Evolutionary conservation across 1,140 invertebrate genomes (phyloP), one percentile per base, ranked within the genome.

Genomic region (Aphelinus certus): DNA sequence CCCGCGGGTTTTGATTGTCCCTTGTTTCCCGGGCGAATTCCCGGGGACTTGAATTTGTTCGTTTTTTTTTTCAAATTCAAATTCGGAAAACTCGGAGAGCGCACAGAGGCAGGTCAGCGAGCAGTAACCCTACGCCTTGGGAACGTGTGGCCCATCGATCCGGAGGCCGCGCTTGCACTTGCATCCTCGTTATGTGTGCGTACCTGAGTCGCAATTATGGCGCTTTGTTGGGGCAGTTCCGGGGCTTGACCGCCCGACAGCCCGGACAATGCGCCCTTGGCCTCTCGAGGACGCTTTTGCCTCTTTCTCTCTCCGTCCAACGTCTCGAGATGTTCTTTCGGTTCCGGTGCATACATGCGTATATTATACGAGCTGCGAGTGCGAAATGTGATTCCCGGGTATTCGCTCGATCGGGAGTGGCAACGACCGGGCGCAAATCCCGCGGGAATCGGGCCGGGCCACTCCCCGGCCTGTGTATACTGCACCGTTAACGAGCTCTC

Each of bases 71-170:
- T 81, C 76, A 79, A 81, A 85, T 85, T 85, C 77, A 83, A 84
- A 87, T 83, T 74, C 62, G 78, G 76, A 73, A 82, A 82, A 82
- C 63, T 78, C 70, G 73, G 62, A 78, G 78, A 78, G 26, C 26
- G 26, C 57, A 45, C 63, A 7, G 51, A 10, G 56, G 45, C 60
- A 43, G 69, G 49, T 9, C 60, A 45, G 53, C 49, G 45, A 55
- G 26, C 7, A 42, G 87, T 88, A 88, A 88, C 86, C 82, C 83
- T 86, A 88, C 80, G 81, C 87, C 86, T 87, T 88, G 87, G 86
- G 87, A 88, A 88, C 79, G 64, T 51, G 26, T 26, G 46, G 56
- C 53, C 49, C 57, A 43, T 42, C 10, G 71, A 68, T 74, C 77
- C 48, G 10, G n/a, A 45, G 26, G 42, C 55, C 47, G n/a, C 51